Evolutionary conservation across 2,797 vertebrate species (phyloP).

Genomic region (Sebastiscus tertius): DNA sequence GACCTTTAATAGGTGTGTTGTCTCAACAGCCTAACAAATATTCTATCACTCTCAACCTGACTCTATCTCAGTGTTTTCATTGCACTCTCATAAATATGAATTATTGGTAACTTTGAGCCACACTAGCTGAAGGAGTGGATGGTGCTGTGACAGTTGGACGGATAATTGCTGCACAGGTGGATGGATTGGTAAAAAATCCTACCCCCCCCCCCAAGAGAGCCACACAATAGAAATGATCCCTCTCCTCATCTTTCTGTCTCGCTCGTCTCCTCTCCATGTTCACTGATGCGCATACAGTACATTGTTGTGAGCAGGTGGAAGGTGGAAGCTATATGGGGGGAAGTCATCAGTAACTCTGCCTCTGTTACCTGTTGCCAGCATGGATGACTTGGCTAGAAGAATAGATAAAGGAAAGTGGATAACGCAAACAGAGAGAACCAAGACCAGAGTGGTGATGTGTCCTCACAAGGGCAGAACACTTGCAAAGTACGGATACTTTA

Average conservation of each 20-base stretch:
- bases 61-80: background rate
- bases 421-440: background rate
- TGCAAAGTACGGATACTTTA: too few relatives aligned
- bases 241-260: background rate
- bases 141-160: slow-evolving; percentile 12
- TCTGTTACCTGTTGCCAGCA: background rate
- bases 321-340: background rate
- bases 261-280: background rate
- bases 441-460: too few relatives aligned
- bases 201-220: background rate
- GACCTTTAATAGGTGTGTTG: too few relatives aligned
- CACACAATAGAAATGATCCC: background rate
- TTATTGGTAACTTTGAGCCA: background rate
- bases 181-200: slow-evolving; percentile 1
- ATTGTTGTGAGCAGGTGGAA: background rate
- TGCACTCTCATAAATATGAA: background rate
- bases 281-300: background rate
- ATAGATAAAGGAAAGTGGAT: background rate
- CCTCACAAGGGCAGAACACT: too few relatives aligned
- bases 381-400: background rate
- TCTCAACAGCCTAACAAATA: background rate
- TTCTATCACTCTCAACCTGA: background rate
- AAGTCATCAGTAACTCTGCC: background rate
- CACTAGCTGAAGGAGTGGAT: background rate
- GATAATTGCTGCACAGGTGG: slow-evolving; percentile 10